Conservation (phyloP, 1,140 invertebrate species). For the Megathymus violae region DNA sequence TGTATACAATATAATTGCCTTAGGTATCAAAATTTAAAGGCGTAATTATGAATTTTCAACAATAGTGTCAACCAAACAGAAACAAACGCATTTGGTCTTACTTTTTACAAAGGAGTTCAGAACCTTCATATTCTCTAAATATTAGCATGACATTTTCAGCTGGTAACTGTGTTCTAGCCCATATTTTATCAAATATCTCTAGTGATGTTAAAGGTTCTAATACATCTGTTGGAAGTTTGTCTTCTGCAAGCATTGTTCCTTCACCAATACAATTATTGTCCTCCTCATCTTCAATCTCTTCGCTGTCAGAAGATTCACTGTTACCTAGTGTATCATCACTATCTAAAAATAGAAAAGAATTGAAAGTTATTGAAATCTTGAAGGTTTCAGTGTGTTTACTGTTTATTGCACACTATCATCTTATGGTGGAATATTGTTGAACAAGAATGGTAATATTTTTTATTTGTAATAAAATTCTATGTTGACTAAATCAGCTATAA, state of each 20-base stretch:
- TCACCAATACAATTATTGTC: slow-evolving; percentile 51
- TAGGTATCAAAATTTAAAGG: no score
- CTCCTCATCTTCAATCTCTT: slow-evolving; percentile 73
- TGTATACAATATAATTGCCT: no score
- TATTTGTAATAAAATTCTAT: no score
- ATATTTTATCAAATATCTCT: slow-evolving; percentile 84
- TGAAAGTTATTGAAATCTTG: no score
- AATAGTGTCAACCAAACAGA: not conserved
- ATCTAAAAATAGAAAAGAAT: slow-evolving; percentile 51
- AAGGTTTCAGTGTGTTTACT: no score
- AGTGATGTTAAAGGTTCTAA: slow-evolving; percentile 82
- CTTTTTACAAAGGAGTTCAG: slow-evolving; percentile 79
- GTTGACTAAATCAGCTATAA: no score
- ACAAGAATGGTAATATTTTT: no score
- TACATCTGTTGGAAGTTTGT: slow-evolving; percentile 77
- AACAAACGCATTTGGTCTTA: slow-evolving; percentile 43
- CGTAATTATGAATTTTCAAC: no score
- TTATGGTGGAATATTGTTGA: no score
- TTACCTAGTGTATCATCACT: slow-evolving; percentile 83
- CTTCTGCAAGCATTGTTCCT: slow-evolving; percentile 62
- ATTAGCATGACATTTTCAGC: slow-evolving; percentile 82
- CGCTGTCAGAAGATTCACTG: slow-evolving; percentile 75
- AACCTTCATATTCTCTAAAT: slow-evolving; percentile 79
- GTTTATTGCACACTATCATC: no score
- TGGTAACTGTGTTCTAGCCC: slow-evolving; percentile 79